A percentile compares a stretch with the other conserved stretches of the same genome.
Evolutionary conservation across 2,888 invertebrate genomes (phyloP).

Genomic region (Hydriomena furcata): DNA sequence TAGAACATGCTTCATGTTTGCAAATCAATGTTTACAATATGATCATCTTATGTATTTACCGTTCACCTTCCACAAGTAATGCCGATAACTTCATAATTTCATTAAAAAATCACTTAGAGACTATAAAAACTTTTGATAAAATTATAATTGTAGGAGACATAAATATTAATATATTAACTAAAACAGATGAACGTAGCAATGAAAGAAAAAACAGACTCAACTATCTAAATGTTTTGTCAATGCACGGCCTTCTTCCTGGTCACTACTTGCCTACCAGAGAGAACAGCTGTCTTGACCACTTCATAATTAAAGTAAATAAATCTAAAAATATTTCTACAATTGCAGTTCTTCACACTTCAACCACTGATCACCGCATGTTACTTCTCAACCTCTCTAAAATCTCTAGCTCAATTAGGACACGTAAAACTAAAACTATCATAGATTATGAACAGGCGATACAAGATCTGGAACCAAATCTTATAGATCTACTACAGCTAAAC

Average conservation of each 20-base stretch:
- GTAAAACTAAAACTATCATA: slow-evolving; percentile 10
- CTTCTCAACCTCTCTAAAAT: slow-evolving; percentile 13
- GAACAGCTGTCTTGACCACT: slow-evolving; percentile 33
- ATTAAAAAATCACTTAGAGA: slow-evolving; percentile 26
- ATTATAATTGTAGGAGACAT: slow-evolving; percentile 37
- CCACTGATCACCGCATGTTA: slow-evolving; percentile 23
- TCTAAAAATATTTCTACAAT: slow-evolving; percentile 6
- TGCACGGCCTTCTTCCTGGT: slow-evolving; percentile 34
- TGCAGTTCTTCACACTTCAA: slow-evolving; percentile 19
- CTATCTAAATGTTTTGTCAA: slow-evolving; percentile 32
- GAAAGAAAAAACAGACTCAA: slow-evolving; percentile 29
- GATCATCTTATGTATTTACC: slow-evolving; percentile 34
- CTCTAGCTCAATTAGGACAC: not conserved
- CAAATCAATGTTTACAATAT: slow-evolving; percentile 20
- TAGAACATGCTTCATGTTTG: slow-evolving; percentile 27
- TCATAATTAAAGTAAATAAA: slow-evolving; percentile 27
- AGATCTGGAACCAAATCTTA: not conserved
- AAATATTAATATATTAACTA: slow-evolving; percentile 35
- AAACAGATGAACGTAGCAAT: slow-evolving; percentile 16
- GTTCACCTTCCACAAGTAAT: slow-evolving; percentile 34
- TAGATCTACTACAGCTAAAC: not conserved
- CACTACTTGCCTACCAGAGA: slow-evolving; percentile 35
- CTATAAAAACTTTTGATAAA: slow-evolving; percentile 19
- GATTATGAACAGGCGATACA: slow-evolving; percentile 13
- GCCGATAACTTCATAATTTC: slow-evolving; percentile 31